Evolutionary conservation across 2,888 invertebrate species (phyloP).

Genomic region (Drosophila stalkeri): DNA sequence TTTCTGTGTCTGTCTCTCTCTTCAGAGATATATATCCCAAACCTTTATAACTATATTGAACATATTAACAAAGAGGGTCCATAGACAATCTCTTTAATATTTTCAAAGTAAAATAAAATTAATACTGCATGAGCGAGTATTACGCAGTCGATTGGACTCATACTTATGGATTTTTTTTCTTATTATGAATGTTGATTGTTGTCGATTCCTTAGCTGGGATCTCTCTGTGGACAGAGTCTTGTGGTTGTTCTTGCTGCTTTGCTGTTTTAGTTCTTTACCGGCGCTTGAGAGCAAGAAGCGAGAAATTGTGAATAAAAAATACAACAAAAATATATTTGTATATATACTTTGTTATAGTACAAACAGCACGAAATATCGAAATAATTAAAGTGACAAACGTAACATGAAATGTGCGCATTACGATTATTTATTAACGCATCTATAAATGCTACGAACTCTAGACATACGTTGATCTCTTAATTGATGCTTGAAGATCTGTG

Average conservation of each 20-base stretch:
- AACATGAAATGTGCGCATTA: constrained; percentile 71
- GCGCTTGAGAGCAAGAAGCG: constrained; percentile 63
- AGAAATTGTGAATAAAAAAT: constrained; percentile 23
- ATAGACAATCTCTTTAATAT: too few relatives aligned
- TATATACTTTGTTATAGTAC: neutral
- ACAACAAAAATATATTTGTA: neutral
- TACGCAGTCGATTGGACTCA: neutral
- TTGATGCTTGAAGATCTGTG: constrained; percentile 36
- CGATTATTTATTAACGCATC: constrained; percentile 30
- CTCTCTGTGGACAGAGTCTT: constrained; percentile 59
- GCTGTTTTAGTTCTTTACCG: constrained; percentile 69
- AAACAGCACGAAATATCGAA: constrained; percentile 1
- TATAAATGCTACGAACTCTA: neutral
- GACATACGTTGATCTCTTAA: constrained; percentile 40
- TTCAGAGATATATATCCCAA: too few relatives aligned
- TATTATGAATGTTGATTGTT: constrained; percentile 24
- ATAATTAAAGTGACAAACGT: constrained; percentile 37
- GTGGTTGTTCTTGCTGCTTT: constrained; percentile 62
- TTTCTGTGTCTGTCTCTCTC: too few relatives aligned
- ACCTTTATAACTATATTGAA: neutral
- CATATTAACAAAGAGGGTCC: neutral
- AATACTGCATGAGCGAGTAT: neutral
- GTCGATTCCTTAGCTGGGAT: constrained; percentile 39
- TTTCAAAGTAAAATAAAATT: neutral
- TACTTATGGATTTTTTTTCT: neutral